Percentiles rank a stretch among this genome's conserved stretches.
phyloP scores from a whole-genome alignment of 2,797 vertebrate species.

The Xenentodon cancila region DNA sequence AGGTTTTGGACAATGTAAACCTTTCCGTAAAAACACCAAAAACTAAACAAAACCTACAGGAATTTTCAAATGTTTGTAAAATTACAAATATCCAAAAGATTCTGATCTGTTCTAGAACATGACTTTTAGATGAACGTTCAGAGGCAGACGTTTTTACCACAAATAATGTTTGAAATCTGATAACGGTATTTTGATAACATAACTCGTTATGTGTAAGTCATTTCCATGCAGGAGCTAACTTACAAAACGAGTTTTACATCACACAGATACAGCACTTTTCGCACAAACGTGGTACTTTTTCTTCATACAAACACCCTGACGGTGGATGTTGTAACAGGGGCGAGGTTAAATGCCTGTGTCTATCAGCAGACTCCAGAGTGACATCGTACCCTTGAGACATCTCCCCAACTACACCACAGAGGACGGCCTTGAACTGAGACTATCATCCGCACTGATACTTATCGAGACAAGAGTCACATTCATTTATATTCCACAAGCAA shows the following conservation, averaged over 20 bases:
- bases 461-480: conserved; percentile 32
- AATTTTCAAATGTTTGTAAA: conserved; percentile 4
- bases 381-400: conserved; percentile 49
- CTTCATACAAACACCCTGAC: conserved; percentile 17
- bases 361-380: conserved; percentile 37
- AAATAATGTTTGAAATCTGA: too few relatives aligned
- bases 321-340: conserved; percentile 12
- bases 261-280: conserved; percentile 11
- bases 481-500: conserved; percentile 61
- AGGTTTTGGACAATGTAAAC: too few relatives aligned
- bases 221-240: too few relatives aligned
- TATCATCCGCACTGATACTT: conserved; percentile 55
- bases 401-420: conserved; percentile 59
- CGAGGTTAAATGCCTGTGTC: conserved; percentile 42
- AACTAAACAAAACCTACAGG: background rate
- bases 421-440: conserved; percentile 55
- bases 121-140: conserved; percentile 9
- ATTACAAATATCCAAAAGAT: background rate
- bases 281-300: conserved; percentile 30
- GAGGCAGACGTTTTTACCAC: background rate
- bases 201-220: too few relatives aligned
- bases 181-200: too few relatives aligned
- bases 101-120: background rate
- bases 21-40: too few relatives aligned
- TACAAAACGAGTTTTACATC: too few relatives aligned